Conservation (phyloP, 2,113 vertebrate species). For the Paratilapia polleni region DNA sequence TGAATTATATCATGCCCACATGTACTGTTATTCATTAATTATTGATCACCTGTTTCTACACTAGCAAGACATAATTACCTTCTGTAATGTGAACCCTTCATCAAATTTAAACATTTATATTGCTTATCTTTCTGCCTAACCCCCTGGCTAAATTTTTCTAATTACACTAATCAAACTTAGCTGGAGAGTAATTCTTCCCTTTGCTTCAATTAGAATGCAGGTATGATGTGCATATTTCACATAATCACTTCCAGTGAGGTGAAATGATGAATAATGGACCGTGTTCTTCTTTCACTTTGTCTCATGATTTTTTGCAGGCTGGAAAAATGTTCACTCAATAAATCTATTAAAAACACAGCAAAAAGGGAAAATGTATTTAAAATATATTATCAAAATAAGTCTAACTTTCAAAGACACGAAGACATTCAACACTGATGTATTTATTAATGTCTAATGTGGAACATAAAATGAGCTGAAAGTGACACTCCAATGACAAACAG, state of each 20-base stretch:
- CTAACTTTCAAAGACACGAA: too few species aligned
- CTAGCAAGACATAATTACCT: constrained; percentile 76
- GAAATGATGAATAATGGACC: constrained; percentile 13
- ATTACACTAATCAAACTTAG: constrained; percentile 76
- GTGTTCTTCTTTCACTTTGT: not conserved
- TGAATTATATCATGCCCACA: constrained; percentile 63
- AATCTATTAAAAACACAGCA: not conserved
- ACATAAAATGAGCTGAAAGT: too few species aligned
- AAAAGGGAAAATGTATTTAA: too few species aligned
- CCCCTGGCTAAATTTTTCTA: constrained; percentile 72
- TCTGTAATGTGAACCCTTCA: constrained; percentile 77
- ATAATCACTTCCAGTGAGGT: constrained; percentile 20
- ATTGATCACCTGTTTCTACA: constrained; percentile 75
- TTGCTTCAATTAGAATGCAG: constrained; percentile 66
- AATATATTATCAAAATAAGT: too few species aligned
- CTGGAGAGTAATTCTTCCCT: constrained; percentile 65
- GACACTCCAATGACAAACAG: too few species aligned
- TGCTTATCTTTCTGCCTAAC: constrained; percentile 74
- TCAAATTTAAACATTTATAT: constrained; percentile 82
- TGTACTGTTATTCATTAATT: constrained; percentile 72
- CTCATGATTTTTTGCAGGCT: not conserved
- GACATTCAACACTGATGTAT: too few species aligned
- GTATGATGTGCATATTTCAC: constrained; percentile 55
- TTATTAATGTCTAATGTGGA: too few species aligned
- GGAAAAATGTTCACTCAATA: not conserved